Base-by-base conservation (phyloP, 2,113 vertebrate genomes). In the Entomyzon cyanotis region DNA sequence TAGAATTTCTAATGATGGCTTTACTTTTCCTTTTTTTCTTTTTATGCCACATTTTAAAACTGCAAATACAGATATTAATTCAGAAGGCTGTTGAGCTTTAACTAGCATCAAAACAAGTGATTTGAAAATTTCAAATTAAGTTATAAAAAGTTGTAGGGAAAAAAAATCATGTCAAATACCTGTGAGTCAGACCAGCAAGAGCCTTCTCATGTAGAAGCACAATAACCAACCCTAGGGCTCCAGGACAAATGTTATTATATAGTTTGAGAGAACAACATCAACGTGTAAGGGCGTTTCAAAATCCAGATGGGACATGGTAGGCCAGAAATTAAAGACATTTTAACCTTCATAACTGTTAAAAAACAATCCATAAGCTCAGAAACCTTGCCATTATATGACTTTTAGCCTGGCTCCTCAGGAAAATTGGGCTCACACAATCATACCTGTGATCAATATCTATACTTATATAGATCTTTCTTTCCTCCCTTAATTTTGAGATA, bases 201-300 rank as follows among this genome's bases (percentile, higher is more conserved):
- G 1, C 5, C 20, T 49, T 19, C 35, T 76, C 0, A 0, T 31
- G 8, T 22, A 50, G 37, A 85, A 88, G 24, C 5, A 69, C 15
- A 53, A 13, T 23, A 83, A 59, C 25, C 15, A 80, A 21, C 3
- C 12, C 2, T 27, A 52, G 37, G 62, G 24, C 17, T 79, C 73
- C 44, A 83, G 22, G 2, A 85, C 15, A 69, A 60, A 67, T 77
- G 46, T 30, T 80, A 47, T n/a, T 27, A 21, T 49, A 7, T 14
- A 9, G 8, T 50, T 93, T 74, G 17, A 81, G n/a, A 73, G 55
- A 83, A 55, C 3, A 69, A 15, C 5, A 62, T 69, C 27, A 55
- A 64, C 4, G 2, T 53, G 8, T 58, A 42, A 64, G 28, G 31
- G 28, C 18, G 90, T 69, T 68, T 11, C 22, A 67, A 0, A 3